Base-by-base conservation (phyloP, 2,888 invertebrate species). In the Patella ulyssiponensis region DNA sequence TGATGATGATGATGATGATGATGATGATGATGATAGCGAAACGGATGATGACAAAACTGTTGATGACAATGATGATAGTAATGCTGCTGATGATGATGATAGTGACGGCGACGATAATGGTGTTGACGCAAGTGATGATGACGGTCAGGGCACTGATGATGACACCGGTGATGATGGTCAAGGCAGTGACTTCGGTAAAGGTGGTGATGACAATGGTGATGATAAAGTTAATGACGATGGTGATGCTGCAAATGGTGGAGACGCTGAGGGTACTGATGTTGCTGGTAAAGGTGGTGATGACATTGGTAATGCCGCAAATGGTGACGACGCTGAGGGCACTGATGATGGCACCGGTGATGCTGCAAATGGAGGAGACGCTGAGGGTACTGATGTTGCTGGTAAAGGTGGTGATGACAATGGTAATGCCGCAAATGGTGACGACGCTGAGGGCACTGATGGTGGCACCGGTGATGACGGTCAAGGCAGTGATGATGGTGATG, bases 131-230 rank as follows among this genome's bases (percentile, higher is more conserved):
- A 20, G 17, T 72, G 70, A 53, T 44, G 72, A 23, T 54, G 51
- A 73, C 15, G 74, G 53, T 74, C 17, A n/a, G 7, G 54, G n/a
- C n/a, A n/a, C 4, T 74, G 23, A 4, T 27, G 74, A 74, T 58
- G 74, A 27, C 27, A 27, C n/a, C 11, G 54, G 27, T 15, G 44
- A 58, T 51, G 53, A 23, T n/a, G 52, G 44, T n/a, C 51, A 69
- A 20, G 17, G 52, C 17, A 20, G n/a, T 17, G 53, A 64, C 5
- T 15, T 15, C n/a, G 69, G 69, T n/a, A 3, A 44, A 0, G 53
- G 70, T 53, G 3, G 27, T 58, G 58, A 58, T 2, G 58, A 3
- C n/a, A n/a, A 0, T n/a, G 58, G 3, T 58, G 58, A 58, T n/a
- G 58, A 3, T 2, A 2, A 58, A 17, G 58, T 2, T 3, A 2